Evolutionary conservation across 2,797 vertebrate species (phyloP).

Genomic region (Melanotaenia nigrans): DNA sequence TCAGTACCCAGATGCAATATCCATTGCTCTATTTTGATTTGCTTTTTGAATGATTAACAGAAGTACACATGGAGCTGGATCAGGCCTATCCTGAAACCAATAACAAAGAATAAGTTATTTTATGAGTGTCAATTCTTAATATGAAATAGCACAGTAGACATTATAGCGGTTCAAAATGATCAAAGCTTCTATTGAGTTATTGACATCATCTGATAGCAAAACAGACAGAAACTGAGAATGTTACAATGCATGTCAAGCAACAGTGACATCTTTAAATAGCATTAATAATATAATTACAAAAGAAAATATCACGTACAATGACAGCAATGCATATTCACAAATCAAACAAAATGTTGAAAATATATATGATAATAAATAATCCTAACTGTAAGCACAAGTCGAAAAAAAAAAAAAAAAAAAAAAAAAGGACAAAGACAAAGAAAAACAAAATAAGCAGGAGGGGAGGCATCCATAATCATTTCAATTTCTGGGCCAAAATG

Average conservation of each 20-base stretch:
- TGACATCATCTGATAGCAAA: conserved; percentile 81
- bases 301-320: conserved; percentile 82
- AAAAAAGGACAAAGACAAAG: conserved; percentile 21
- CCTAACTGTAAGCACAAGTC: conserved; percentile 77
- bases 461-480: conserved; percentile 53
- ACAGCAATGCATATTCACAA: conserved; percentile 83
- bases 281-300: conserved; percentile 85
- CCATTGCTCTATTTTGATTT: background rate
- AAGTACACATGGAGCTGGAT: background rate
- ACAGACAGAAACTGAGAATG: conserved; percentile 78
- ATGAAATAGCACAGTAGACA: conserved; percentile 82
- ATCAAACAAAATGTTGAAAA: conserved; percentile 84
- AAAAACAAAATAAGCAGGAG: conserved; percentile 16
- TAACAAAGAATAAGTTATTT: conserved; percentile 52
- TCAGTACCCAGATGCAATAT: background rate
- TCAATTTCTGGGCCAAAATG: conserved; percentile 69
- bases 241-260: conserved; percentile 84
- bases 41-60: background rate
- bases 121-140: conserved; percentile 78
- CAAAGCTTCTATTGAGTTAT: conserved; percentile 82
- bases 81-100: conserved; percentile 16
- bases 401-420: conserved; percentile 48
- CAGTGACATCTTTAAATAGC: conserved; percentile 84
- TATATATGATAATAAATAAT: conserved; percentile 88
- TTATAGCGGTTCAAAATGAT: conserved; percentile 80